Evolutionary conservation across 2,888 invertebrate genomes (phyloP), one percentile per base, ranked within the genome.

Genomic region (Caenorhabditis sp.): DNA sequence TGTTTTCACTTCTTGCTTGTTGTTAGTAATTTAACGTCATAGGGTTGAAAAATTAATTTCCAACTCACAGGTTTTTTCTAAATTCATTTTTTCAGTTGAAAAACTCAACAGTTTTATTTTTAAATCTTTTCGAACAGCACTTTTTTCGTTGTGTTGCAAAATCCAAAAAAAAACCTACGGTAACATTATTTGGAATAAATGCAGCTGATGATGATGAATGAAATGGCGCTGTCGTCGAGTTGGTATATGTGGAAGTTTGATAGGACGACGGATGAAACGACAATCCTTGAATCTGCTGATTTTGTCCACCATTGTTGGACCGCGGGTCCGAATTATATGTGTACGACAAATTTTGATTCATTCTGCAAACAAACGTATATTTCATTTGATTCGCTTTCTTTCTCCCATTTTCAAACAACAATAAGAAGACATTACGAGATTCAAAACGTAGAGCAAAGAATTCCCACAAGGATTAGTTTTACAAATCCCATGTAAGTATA

Each of bases 331-430:
- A 62, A 53, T 23, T 69, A 55, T 79, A 81, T 23, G 76, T 64
- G 57, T 81, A 81, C 55, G 66, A 63, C 26, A 81, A 31, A 54
- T 75, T 77, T 36, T 79, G 81, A 65, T 81, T 78, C 81, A 81
- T 81, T 61, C 37, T 55, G 51, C 8, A 43, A 43, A 17, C n/a
- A n/a, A n/a, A n/a, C n/a, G n/a, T n/a, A n/a, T n/a, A n/a, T n/a
- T n/a, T n/a, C n/a, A n/a, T n/a, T n/a, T n/a, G n/a, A n/a, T n/a
- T n/a, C n/a, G n/a, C n/a, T n/a, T n/a, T n/a, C n/a, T n/a, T n/a
- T n/a, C n/a, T 43, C n/a, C 23, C 23, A 3, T 51, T 51, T 19
- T 51, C 8, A 6, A n/a, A n/a, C n/a, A n/a, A n/a, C n/a, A n/a
- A n/a, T n/a, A n/a, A n/a, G n/a, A n/a, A n/a, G n/a, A n/a, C n/a